These are phyloP conservation scores for Leptogaster cylindrica DNA, from an alignment of 2,888 invertebrate genomes.

Conservation along the genomic window DNA sequence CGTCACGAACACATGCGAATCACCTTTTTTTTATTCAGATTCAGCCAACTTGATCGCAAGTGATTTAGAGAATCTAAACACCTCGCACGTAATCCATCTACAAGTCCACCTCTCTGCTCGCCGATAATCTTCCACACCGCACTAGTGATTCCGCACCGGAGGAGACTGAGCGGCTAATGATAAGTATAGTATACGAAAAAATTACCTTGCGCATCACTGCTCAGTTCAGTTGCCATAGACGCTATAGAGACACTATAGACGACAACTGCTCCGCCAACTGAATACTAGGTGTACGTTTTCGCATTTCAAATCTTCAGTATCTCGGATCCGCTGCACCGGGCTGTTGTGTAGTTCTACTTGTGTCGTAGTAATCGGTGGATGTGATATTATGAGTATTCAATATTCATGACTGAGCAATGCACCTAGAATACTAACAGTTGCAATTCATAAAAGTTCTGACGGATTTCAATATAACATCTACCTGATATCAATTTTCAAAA, in stretches of 20 bases:
- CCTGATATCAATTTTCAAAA: too few relatives aligned
- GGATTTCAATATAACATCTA: too few relatives aligned
- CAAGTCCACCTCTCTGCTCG: background rate
- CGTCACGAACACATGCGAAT: background rate
- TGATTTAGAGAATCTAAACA: constrained; percentile 13
- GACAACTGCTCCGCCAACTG: background rate
- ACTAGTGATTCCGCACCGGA: background rate
- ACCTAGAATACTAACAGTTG: too few relatives aligned
- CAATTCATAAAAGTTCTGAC: too few relatives aligned
- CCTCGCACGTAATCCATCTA: constrained; percentile 1
- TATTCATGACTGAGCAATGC: constrained; percentile 44
- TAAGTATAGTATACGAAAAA: constrained; percentile 7
- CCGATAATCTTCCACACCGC: constrained; percentile 2
- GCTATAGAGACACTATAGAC: too few relatives aligned
- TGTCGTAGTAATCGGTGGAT: constrained; percentile 22
- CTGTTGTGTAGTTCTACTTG: constrained; percentile 21
- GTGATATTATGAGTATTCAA: constrained; percentile 44
- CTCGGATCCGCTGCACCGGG: background rate
- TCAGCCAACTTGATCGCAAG: constrained; percentile 23
- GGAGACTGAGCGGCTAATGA: background rate
- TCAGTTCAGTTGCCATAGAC: background rate
- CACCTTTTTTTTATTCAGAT: constrained; percentile 8
- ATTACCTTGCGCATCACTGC: constrained; percentile 2
- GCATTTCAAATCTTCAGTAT: constrained; percentile 7
- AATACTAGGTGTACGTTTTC: background rate